Base-by-base conservation (phyloP, 2,797 vertebrate species). In the Silurus aristotelis region DNA sequence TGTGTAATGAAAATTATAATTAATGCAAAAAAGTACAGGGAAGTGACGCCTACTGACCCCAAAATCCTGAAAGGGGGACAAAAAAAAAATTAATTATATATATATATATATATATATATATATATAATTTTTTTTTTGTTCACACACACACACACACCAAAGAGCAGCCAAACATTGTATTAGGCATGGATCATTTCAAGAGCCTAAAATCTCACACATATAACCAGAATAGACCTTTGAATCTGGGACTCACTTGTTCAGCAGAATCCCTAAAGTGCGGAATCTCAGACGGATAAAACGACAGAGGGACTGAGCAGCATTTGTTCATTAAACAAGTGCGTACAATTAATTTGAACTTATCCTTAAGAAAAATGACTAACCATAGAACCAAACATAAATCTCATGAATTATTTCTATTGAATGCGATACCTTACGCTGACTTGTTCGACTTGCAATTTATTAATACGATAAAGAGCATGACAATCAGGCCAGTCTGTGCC, bases 191-290 rank as follows among this genome's bases (percentile, higher is more conserved):
- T 75, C 22, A 56, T 66, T 80, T 79, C 58, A 72, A 4, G 31
- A 83, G 66, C 82, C 75, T 83, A 68, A 58, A 85, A 31, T 64
- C n/a, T 52, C 31, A 68, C 48, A 46, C 25, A 43, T 60, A 3
- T 80, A 60, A 64, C 82, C 27, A 22, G 48, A 73, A 67, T n/a
- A 63, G 66, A 80, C 67, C 60, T 56, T 66, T 84, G 77, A 70
- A 81, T 71, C 82, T 75, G 68, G 75, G 67, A 66, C 76, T 80
- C 14, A 6, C 38, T 56, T 56, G 73, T 43, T 87, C 75, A 72
- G 55, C 48, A 5, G 46, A 80, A 60, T 56, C 73, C 64, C 56
- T 83, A 80, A 86, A 86, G 81, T 87, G 86, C 86, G 61, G 25
- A 63, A 81, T 87, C 61, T 82, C 48, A 80, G 46, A 77, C 66